Evolutionary conservation across 2,888 invertebrate genomes (phyloP).

Genomic region (Nymphalis c-album): DNA sequence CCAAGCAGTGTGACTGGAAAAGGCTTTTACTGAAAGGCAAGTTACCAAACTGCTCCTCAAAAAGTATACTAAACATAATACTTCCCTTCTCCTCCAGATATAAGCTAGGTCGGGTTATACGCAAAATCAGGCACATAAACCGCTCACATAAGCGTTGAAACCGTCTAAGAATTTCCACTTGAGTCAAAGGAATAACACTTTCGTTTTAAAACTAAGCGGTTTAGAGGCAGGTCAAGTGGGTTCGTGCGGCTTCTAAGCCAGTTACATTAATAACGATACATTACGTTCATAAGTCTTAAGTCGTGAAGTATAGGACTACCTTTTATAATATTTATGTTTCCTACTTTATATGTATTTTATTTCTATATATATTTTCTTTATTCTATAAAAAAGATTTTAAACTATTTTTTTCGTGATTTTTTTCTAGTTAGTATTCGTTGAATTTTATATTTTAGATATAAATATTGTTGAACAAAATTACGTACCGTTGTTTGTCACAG

Average conservation of each 20-base stretch:
- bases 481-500: too few species aligned
- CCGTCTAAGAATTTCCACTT: constrained; percentile 18
- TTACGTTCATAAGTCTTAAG: constrained; percentile 11
- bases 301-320: not conserved
- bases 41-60: too few species aligned
- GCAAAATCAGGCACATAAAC: constrained; percentile 13
- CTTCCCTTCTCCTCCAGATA: not conserved
- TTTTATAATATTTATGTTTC: not conserved
- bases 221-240: constrained; percentile 68
- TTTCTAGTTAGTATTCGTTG: too few species aligned
- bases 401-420: too few species aligned
- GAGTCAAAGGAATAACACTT: constrained; percentile 41
- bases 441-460: too few species aligned
- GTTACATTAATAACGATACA: constrained; percentile 27
- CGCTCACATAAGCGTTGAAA: constrained; percentile 19
- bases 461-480: too few species aligned
- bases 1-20: too few species aligned
- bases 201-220: constrained; percentile 58
- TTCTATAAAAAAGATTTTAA: too few species aligned
- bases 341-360: not conserved
- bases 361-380: not conserved
- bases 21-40: too few species aligned
- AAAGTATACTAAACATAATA: not conserved
- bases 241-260: constrained; percentile 24
- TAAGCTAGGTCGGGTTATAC: not conserved